Base-by-base conservation (phyloP, 2,888 invertebrate species). In the Dynastes tityus region DNA sequence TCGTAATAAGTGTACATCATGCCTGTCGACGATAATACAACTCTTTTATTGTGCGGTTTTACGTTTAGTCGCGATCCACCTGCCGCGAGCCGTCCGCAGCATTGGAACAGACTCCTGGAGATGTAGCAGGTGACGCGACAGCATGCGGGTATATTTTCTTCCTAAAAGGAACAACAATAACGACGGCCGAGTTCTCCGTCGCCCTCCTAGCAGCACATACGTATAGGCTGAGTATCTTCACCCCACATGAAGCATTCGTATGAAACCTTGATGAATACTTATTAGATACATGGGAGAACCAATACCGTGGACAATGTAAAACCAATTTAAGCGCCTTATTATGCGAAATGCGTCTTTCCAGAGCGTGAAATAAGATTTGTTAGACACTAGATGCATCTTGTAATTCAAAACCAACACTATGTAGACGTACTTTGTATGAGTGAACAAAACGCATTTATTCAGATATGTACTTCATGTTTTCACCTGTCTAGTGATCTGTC, bases 121-220 rank as follows among this genome's bases (percentile, higher is more conserved):
- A 77, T 79, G 77, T 45, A 76, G 79, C 79, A 79, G 79, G 79
- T 79, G 79, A 77, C 79, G 76, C 73, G 79, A 76, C 79, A 79
- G 77, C 79, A 79, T 79, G 79, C 79, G 79, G 79, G 79, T 76
- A 67, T 75, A 63, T 75, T 63, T 63, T 63, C 27, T 61, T 61
- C 61, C 63, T 49, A 45, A 49, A 75, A 75, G 63, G 68, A 27
- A 68, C 63, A 27, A 61, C 16, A 53, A 40, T 67, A 53, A 70
- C 73, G 45, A 40, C 55, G n/a, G 55, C 55, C 16, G 16, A 55
- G 55, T n/a, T 45, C 49, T 49, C 9, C 9, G 32, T 58, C 61
- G 74, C 58, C 22, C 63, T 61, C 74, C 37, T 16, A 71, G 27
- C n/a, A 32, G 71, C 71, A 16, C 8, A 5, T 71, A 22, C 49